phyloP scores from a whole-genome alignment of 2,797 vertebrate genomes.

The Oryzias sinensis region DNA sequence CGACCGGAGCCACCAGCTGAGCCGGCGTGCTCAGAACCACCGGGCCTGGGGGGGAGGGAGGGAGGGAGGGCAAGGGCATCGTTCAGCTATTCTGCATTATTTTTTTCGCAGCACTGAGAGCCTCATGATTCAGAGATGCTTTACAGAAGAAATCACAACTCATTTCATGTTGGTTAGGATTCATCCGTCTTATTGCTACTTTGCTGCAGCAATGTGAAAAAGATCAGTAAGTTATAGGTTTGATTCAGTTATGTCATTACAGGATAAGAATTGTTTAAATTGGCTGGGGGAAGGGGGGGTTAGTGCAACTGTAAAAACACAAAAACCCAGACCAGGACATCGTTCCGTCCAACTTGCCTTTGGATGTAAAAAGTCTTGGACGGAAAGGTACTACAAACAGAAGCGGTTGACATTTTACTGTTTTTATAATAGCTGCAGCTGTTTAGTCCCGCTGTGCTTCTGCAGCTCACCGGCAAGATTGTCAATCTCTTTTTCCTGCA shows the following conservation, averaged over 20 bases:
- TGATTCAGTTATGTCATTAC: constrained; percentile 14
- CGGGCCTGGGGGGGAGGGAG: constrained; percentile 79
- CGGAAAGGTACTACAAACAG: constrained; percentile 85
- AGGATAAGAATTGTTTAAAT: constrained; percentile 13
- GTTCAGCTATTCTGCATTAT: neutral
- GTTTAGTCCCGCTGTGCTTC: neutral
- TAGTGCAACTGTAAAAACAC: constrained; percentile 61
- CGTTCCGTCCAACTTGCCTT: constrained; percentile 86
- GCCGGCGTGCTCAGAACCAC: constrained; percentile 96
- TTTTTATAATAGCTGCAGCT: constrained; percentile 2
- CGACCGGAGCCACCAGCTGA: constrained; percentile 93
- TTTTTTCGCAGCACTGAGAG: neutral
- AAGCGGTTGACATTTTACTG: constrained; percentile 48
- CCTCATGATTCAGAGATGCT: neutral
- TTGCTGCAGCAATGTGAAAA: constrained; percentile 4
- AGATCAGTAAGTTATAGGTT: constrained; percentile 6
- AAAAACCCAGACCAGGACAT: constrained; percentile 19
- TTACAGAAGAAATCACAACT: constrained; percentile 14
- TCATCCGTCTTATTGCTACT: constrained; percentile 15
- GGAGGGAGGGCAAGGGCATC: neutral
- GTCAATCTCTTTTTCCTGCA: constrained; percentile 98
- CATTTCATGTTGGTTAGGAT: constrained; percentile 29
- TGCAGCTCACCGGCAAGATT: constrained; percentile 90
- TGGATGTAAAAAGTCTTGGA: constrained; percentile 89
- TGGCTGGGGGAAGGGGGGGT: constrained; percentile 22